phyloP scores from a whole-genome alignment of 2,113 vertebrate species.

The Chlamydotis undulata region DNA sequence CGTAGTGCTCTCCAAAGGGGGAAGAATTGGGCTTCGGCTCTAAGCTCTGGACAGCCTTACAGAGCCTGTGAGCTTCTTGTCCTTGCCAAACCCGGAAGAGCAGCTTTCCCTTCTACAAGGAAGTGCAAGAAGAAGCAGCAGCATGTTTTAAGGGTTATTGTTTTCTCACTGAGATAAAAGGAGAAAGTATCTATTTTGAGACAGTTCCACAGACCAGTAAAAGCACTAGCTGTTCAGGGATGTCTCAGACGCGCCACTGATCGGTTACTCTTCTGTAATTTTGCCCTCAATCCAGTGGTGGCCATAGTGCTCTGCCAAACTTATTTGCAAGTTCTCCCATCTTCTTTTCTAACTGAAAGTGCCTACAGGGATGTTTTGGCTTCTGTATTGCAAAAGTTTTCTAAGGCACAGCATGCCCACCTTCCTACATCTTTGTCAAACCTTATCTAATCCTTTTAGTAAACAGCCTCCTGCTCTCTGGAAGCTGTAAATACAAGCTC shows the following conservation, averaged over 20 bases:
- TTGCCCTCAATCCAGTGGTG: neutral
- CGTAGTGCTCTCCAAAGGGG: neutral
- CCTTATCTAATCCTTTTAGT: conserved; percentile 31
- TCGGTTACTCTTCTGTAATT: neutral
- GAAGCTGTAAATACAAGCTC: neutral
- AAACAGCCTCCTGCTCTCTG: neutral
- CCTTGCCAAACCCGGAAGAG: neutral
- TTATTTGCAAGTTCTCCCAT: neutral
- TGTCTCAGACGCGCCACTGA: fast-evolving
- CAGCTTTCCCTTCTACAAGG: neutral
- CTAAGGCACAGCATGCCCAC: conserved; percentile 16
- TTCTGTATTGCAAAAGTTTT: neutral
- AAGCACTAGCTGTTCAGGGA: neutral
- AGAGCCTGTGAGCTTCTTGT: neutral
- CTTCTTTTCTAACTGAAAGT: neutral
- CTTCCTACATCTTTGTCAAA: conserved; percentile 12
- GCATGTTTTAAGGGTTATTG: neutral
- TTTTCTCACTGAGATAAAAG: neutral
- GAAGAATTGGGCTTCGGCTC: neutral
- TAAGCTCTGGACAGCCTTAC: neutral
- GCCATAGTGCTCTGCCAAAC: neutral
- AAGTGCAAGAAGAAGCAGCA: neutral
- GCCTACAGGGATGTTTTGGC: neutral
- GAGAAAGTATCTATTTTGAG: neutral
- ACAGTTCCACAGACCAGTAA: neutral